These are phyloP conservation scores for Malacosoma neustria DNA, from an alignment of 2,888 invertebrate species.

Conservation along the genomic window DNA sequence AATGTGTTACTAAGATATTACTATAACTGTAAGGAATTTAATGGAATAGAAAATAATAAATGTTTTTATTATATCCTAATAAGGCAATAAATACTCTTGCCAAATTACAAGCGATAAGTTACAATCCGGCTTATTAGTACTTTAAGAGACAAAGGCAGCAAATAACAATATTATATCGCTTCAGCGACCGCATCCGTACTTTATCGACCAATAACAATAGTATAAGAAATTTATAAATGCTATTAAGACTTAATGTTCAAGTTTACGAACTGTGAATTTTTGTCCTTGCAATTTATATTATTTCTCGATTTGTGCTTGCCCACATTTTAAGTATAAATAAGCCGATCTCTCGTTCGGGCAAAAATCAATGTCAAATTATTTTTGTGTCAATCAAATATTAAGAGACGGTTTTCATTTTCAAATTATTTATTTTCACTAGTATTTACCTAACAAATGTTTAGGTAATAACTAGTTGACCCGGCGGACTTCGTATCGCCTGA, in stretches of 20 bases:
- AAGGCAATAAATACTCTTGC: no score
- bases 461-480: no score
- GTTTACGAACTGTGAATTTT: conserved; percentile 46
- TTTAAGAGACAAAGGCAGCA: conserved; percentile 36
- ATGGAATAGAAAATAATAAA: no score
- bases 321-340: conserved; percentile 5
- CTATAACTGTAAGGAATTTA: no score
- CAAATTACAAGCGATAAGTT: neutral
- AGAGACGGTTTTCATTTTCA: no score
- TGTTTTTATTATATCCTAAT: no score
- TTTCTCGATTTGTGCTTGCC: conserved; percentile 12
- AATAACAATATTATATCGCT: conserved; percentile 44
- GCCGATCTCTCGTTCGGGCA: neutral
- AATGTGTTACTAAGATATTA: no score
- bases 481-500: no score
- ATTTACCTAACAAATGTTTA: no score
- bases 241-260: conserved; percentile 34
- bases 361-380: neutral
- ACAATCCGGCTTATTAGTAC: conserved; percentile 21
- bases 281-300: conserved; percentile 18
- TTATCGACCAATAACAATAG: conserved; percentile 38
- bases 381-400: no score
- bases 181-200: conserved; percentile 40
- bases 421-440: no score
- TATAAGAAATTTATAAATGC: conserved; percentile 43